Base-by-base conservation (phyloP, 2,797 vertebrate species). In the Chloroceryle inda region DNA sequence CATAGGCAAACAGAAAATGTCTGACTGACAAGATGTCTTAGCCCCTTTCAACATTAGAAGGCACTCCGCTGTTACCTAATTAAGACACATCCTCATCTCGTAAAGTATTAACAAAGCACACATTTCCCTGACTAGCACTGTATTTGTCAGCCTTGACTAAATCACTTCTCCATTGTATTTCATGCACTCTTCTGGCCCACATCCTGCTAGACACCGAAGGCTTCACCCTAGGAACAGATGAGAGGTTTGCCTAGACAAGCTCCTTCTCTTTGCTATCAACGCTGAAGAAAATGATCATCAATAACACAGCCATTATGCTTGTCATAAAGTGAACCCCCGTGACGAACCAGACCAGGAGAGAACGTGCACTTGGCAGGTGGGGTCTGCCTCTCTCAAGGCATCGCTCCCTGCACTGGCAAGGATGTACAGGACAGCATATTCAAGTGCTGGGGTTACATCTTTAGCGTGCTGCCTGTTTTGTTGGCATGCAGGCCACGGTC, bases 101-200 rank as follows among this genome's bases (percentile, higher is more conserved):
- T 94, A 93, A 95, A 96, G 86, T 69, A 94, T 85, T 96, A 95
- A 94, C 91, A 93, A 86, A 92, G 85, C 76, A 68, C 53, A 84
- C 29, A 2, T 67, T 83, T 83, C 88, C 85, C 83, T 8, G 2
- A 68, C 88, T 62, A 73, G 77, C 89, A 85, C 94, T 90, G 5
- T 73, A 92, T 96, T 92, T 95, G 86, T 95, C 95, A 96, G 69
- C 85, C 75, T 85, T 90, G 83, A 87, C 74, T 92, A 97, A 82
- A 94, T 89, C 92, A 92, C 81, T 95, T 73, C 64, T 80, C 84
- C 91, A 92, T 56, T 96, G 92, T 88, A 91, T 83, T 95, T 91
- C 93, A 76, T 42, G 59, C 79, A 77, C 85, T 92, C 66, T 96
- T 95, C 95, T 77, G 62, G 93, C 83, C 88, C 68, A 89, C 88